Evolutionary conservation across 2,113 vertebrate genomes (phyloP), one percentile per base, ranked within the genome.

Genomic region (Pangasianodon hypophthalmus): DNA sequence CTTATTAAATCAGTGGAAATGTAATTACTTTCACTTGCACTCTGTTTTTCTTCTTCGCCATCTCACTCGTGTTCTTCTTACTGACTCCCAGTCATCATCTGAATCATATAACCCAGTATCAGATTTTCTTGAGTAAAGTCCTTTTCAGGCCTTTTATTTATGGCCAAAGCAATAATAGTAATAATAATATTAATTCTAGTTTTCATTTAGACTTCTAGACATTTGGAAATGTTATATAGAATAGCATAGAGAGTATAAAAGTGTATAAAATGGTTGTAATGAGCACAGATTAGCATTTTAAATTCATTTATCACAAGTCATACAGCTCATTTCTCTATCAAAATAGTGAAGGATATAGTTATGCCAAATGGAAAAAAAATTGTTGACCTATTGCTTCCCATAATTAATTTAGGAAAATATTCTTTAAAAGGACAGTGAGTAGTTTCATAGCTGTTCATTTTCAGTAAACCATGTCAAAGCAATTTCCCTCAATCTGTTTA

Each of bases 401-500:
- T 37, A 83, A 13, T 41, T 37, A 4, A 19, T 81, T 48, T 52
- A 41, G 48, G 11, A 29, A 88, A 62, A 37, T 11, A 24, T 60
- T 64, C 46, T 46, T n/a, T 26, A 37, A 52, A 32, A 79, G 37
- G 41, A 87, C 21, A 48, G 54, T 32, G 14, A 46, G 10, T 60
- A 54, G 58, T 37, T 84, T 84, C 13, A 29, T 29, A 62, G n/a
- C 52, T 41, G 54, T 80, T 16, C 29, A 48, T n/a, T 67, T 89
- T 84, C 79, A 73, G 29, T 83, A 83, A 69, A 73, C 8, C 48
- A 54, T 58, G 46, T 37, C 56, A 29, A 54, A 84, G 32, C 56
- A 32, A 75, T 60, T 87, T 77, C 14, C 86, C 52, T 58, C 14
- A 48, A 54, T 85, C 92, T 89, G 91, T 91, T 93, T 94, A 94